Percentiles rank a stretch among this genome's conserved stretches.
phyloP scores from a whole-genome alignment of 2,113 vertebrate genomes.

The Psammodynastes pulverulentus region DNA sequence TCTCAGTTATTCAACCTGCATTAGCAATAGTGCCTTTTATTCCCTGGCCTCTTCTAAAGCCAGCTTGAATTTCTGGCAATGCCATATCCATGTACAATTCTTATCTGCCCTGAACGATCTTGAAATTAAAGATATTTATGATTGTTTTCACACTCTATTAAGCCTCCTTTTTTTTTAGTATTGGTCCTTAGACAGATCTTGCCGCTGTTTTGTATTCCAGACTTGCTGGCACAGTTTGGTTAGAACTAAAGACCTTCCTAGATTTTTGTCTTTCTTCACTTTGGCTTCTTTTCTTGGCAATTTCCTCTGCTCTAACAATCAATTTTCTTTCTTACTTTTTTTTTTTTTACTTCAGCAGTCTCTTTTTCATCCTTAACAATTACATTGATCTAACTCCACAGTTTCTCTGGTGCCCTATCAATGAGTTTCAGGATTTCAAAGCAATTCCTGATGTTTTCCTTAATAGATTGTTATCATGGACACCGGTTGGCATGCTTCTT shows the following conservation, averaged over 20 bases:
- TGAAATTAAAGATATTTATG: neutral
- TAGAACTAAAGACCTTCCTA: neutral
- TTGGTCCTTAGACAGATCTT: neutral
- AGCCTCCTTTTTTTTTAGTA: neutral
- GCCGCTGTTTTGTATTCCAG: neutral
- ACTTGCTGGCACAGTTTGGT: neutral
- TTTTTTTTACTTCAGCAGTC: neutral
- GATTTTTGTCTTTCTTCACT: neutral
- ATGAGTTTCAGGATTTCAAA: neutral
- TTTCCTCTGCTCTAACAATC: neutral
- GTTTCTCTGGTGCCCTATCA: neutral
- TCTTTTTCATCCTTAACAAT: neutral
- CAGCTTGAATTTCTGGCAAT: neutral
- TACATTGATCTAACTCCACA: neutral
- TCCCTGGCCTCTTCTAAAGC: neutral
- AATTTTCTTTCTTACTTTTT: neutral
- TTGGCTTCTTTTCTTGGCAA: neutral
- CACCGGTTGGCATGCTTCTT: neutral
- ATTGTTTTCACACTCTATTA: neutral
- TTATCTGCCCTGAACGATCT: neutral
- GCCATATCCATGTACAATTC: neutral
- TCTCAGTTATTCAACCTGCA: neutral
- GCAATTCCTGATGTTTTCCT: neutral
- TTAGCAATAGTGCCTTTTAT: neutral
- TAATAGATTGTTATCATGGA: neutral